phyloP scores from a whole-genome alignment of 2,888 invertebrate species.

The Eupithecia insigniata region DNA sequence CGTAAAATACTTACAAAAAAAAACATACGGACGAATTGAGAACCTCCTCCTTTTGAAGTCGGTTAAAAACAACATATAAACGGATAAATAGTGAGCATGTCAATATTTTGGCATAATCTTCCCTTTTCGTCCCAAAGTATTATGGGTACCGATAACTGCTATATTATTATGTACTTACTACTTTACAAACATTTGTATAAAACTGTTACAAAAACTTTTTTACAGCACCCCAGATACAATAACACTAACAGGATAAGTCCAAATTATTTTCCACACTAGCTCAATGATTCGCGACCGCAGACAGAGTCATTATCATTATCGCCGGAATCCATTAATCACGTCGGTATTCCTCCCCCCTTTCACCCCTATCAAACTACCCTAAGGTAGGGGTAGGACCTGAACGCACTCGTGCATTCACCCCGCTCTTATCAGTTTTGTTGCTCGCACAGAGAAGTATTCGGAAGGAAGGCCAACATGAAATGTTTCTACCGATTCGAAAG shows the following conservation, averaged over 20 bases:
- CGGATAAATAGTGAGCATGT: not conserved
- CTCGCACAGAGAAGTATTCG: conserved; percentile 67
- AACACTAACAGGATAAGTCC: not conserved
- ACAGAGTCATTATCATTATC: conserved; percentile 81
- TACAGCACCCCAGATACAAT: not conserved
- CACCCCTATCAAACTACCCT: conserved; percentile 54
- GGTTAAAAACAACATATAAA: not conserved
- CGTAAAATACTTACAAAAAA: no score
- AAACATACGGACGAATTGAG: no score
- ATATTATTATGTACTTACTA: not conserved
- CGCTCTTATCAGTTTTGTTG: conserved; percentile 80
- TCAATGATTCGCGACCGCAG: conserved; percentile 64
- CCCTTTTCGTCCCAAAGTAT: not conserved
- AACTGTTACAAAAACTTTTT: not conserved
- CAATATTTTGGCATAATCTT: not conserved
- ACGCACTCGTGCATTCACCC: conserved; percentile 82
- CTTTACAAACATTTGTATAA: not conserved
- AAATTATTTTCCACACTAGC: conserved; percentile 25
- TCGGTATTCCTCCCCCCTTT: conserved; percentile 66
- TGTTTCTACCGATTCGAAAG: conserved; percentile 21
- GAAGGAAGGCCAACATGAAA: conserved; percentile 61
- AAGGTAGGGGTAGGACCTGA: conserved; percentile 63
- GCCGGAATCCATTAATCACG: conserved; percentile 81
- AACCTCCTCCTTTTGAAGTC: no score
- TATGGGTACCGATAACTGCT: not conserved